Conservation (phyloP, 2,888 invertebrate species). For the Cerceris rybyensis region DNA sequence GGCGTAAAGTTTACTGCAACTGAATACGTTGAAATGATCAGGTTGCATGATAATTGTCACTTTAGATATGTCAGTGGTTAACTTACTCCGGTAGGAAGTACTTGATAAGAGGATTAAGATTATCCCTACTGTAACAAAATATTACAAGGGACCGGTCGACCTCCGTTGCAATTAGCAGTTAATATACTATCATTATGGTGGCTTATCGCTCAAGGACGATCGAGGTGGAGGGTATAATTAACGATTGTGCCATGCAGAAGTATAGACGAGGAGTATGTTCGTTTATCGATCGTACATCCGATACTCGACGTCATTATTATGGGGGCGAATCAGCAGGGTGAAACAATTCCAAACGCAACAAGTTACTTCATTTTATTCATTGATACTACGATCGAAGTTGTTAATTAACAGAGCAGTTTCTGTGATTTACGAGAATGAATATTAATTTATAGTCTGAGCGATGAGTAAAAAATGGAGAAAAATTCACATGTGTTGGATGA, state of each 20-base stretch:
- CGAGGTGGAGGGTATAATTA: slow-evolving; percentile 45
- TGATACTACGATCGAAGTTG: background rate
- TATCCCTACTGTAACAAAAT: slow-evolving; percentile 5
- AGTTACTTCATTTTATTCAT: slow-evolving; percentile 43
- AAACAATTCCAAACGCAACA: slow-evolving; percentile 46
- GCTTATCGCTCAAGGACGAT: slow-evolving; percentile 44
- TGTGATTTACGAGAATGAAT: background rate
- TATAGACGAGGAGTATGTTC: slow-evolving; percentile 39
- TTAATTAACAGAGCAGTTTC: background rate
- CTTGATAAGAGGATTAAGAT: slow-evolving; percentile 1
- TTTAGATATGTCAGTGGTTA: background rate
- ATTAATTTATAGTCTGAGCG: no score
- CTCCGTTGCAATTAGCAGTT: slow-evolving; percentile 39
- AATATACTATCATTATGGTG: slow-evolving; percentile 35
- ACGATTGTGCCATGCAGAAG: slow-evolving; percentile 28
- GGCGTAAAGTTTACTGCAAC: no score
- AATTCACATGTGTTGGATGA: no score
- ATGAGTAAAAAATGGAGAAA: no score
- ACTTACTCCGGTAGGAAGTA: background rate
- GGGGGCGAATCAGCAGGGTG: slow-evolving; percentile 38
- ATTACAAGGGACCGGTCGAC: slow-evolving; percentile 2
- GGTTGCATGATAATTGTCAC: slow-evolving; percentile 3
- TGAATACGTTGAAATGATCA: no score
- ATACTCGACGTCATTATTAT: slow-evolving; percentile 34
- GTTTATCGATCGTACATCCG: slow-evolving; percentile 46